phyloP scores from a whole-genome alignment of 2,888 invertebrate species.

The Tanytarsus gracilentus region DNA sequence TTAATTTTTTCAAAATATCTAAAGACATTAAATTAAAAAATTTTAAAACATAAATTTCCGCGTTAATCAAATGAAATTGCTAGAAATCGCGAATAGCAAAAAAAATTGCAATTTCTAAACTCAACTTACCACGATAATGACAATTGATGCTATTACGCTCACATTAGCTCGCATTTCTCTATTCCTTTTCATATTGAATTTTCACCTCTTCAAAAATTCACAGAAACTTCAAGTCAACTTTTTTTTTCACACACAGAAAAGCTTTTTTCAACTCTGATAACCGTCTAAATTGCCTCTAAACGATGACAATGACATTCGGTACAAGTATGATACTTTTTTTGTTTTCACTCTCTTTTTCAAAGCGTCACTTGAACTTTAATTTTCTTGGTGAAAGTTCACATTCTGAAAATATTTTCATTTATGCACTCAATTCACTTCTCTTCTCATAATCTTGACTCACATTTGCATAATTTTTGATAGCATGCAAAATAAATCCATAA shows the following conservation, averaged over 20 bases:
- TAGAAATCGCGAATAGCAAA: too few relatives aligned
- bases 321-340: conserved; percentile 10
- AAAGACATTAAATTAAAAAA: too few relatives aligned
- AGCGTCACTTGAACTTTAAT: neutral
- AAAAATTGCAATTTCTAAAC: too few relatives aligned
- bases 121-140: too few relatives aligned
- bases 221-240: neutral
- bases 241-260: neutral
- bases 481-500: too few relatives aligned
- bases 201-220: neutral
- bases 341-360: conserved; percentile 3
- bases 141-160: too few relatives aligned
- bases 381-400: conserved; percentile 17
- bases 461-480: conserved; percentile 11
- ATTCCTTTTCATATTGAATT: too few relatives aligned
- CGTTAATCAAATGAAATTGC: too few relatives aligned
- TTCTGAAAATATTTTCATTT: neutral
- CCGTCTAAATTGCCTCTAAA: neutral
- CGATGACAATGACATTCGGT: conserved; percentile 3
- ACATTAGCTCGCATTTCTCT: too few relatives aligned
- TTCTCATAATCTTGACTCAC: conserved; percentile 2
- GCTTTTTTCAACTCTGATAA: conserved; percentile 27
- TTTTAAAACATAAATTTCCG: too few relatives aligned
- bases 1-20: too few relatives aligned
- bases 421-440: neutral